These are phyloP conservation scores for Melanotaenia maccullochi DNA, from an alignment of 2,797 vertebrate genomes.

Conservation along the genomic window DNA sequence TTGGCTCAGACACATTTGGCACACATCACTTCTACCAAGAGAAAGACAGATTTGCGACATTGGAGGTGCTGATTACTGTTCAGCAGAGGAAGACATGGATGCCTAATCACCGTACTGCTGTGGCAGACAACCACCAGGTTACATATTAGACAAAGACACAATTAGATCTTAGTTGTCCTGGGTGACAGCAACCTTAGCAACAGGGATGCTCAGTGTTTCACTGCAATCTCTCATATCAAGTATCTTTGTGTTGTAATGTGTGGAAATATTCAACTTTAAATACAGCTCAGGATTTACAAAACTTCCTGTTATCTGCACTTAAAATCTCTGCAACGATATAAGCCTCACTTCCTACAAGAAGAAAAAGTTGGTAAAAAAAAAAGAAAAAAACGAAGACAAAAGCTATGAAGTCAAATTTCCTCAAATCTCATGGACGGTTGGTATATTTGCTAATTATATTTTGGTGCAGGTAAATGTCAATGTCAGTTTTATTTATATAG, in stretches of 20 bases:
- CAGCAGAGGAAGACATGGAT: conserved; percentile 53
- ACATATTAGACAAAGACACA: conserved; percentile 63
- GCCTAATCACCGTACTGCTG: conserved; percentile 59
- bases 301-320: conserved; percentile 2
- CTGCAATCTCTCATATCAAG: conserved; percentile 26
- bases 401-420: too few species aligned
- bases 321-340: neutral
- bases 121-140: conserved; percentile 60
- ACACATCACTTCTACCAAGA: conserved; percentile 53
- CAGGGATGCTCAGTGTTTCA: conserved; percentile 36
- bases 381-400: too few species aligned
- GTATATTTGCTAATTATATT: too few species aligned
- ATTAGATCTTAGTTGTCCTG: conserved; percentile 63
- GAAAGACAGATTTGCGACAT: conserved; percentile 57
- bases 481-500: too few species aligned
- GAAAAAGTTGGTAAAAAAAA: neutral
- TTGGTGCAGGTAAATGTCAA: too few species aligned
- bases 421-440: too few species aligned
- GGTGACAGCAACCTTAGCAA: conserved; percentile 58
- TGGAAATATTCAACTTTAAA: conserved; percentile 28
- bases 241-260: conserved; percentile 16
- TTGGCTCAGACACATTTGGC: conserved; percentile 64
- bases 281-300: conserved; percentile 14
- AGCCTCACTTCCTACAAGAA: neutral
- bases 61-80: conserved; percentile 53